phyloP scores from a whole-genome alignment of 1,140 invertebrate species.

The Halictus rubicundus region DNA sequence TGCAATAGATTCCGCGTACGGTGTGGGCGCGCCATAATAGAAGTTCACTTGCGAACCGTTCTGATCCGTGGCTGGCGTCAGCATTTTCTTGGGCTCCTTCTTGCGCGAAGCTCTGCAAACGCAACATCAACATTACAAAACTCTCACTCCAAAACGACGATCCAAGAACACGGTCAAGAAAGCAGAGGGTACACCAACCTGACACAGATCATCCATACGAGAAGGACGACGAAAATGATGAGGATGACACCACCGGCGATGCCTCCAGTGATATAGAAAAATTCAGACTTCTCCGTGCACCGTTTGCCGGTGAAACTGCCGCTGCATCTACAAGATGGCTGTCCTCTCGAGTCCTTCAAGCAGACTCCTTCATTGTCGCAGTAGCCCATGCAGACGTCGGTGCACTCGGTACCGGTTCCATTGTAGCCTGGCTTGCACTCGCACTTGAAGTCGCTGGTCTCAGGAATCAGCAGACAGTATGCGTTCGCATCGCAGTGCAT shows the following conservation, averaged over 20 bases:
- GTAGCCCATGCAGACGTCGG: constrained; percentile 92
- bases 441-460: constrained; percentile 94
- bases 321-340: constrained; percentile 92
- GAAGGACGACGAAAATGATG: constrained; percentile 93
- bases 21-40: constrained; percentile 95
- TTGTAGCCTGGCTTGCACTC: constrained; percentile 97
- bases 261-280: constrained; percentile 96
- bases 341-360: constrained; percentile 90
- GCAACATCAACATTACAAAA: constrained; percentile 11
- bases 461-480: constrained; percentile 91
- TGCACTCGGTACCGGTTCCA: constrained; percentile 90
- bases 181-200: constrained; percentile 80
- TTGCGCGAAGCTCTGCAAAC: constrained; percentile 86
- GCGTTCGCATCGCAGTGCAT: constrained; percentile 94
- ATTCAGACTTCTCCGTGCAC: constrained; percentile 94
- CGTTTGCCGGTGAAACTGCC: constrained; percentile 96
- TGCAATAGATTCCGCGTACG: constrained; percentile 96
- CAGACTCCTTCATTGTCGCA: constrained; percentile 96
- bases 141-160: no score
- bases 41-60: constrained; percentile 97
- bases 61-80: constrained; percentile 91
- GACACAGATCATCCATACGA: constrained; percentile 98
- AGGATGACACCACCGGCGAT: constrained; percentile 95
- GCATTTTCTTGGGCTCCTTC: constrained; percentile 93
- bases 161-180: no score